Evolutionary conservation across 2,888 invertebrate species (phyloP), one percentile per base, ranked within the genome.

Genomic region (Pristionchus japonicus): DNA sequence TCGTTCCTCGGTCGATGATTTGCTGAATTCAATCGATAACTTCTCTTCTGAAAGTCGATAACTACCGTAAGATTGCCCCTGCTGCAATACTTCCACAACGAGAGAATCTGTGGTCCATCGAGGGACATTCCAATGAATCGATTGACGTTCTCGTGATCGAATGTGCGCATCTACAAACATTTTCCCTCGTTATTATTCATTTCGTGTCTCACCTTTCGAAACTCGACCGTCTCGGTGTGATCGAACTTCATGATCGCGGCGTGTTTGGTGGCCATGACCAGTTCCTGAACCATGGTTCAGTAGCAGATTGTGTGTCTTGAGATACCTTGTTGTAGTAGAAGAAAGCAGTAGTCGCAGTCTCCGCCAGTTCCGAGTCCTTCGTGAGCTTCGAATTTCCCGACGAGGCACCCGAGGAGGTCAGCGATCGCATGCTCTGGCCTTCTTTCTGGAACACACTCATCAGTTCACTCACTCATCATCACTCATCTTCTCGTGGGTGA

Each of bases 321-420:
- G n/a, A n/a, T n/a, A 87, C 87, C 57, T 87, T 87, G 27, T 87
- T 87, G 87, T n/a, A 87, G 40, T 77, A 34, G 80, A n/a, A 87
- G 80, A 57, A 87, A 0, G 61, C 87, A 3, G 57, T 87, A 3
- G 87, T 40, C 20, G 87, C 23, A 0, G 87, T 87, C 40, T 87
- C 87, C 27, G 57, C 57, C 0, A 87, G 87, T 3, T 86, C 86
- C 77, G 67, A 64, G 23, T 80, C 87, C 23, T n/a, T 52, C 13
- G 77, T 77, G 3, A 67, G 37, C 37, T 80, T 23, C 13, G 31
- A 52, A 31, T 52, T 34, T n/a, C n/a, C n/a, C n/a, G n/a, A n/a
- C n/a, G n/a, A n/a, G n/a, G n/a, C n/a, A n/a, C 57, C 80, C 6
- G 87, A 87, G 3, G 86, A 87, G 4, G 77, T 57, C 23, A 87